phyloP scores from a whole-genome alignment of 2,113 vertebrate species.

The Gobio gobio region DNA sequence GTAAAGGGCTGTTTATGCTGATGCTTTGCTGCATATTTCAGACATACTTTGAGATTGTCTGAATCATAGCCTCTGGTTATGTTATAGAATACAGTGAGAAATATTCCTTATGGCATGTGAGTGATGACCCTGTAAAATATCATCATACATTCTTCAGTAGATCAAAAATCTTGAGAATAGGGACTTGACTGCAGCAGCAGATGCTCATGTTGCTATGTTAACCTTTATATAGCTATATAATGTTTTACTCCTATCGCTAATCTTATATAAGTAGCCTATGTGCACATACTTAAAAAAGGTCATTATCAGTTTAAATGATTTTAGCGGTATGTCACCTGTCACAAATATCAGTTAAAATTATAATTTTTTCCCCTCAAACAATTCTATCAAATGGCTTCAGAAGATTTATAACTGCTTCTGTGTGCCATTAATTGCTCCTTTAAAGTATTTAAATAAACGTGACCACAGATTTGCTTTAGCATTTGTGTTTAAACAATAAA shows the following conservation, averaged over 20 bases:
- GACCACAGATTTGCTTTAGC: neutral
- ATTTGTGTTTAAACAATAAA: neutral
- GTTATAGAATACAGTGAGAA: neutral
- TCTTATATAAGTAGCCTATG: neutral
- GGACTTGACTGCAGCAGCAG: neutral
- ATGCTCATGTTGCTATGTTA: neutral
- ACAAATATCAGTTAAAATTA: neutral
- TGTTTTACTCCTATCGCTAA: neutral
- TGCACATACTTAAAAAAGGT: neutral
- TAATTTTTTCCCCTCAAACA: neutral
- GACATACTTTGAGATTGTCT: neutral
- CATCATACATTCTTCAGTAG: neutral
- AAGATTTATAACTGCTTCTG: neutral
- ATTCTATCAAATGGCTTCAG: neutral
- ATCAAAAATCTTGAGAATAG: neutral
- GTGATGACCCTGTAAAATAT: neutral
- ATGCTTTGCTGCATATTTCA: neutral
- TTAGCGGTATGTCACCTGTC: neutral
- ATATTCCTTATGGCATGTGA: neutral
- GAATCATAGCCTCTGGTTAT: neutral
- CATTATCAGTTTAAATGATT: neutral
- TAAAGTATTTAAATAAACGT: neutral
- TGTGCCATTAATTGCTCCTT: neutral
- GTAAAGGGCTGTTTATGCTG: neutral
- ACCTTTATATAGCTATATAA: neutral